Conservation (phyloP, 2,797 vertebrate genomes). For the Hypotaenidia okinawae region DNA sequence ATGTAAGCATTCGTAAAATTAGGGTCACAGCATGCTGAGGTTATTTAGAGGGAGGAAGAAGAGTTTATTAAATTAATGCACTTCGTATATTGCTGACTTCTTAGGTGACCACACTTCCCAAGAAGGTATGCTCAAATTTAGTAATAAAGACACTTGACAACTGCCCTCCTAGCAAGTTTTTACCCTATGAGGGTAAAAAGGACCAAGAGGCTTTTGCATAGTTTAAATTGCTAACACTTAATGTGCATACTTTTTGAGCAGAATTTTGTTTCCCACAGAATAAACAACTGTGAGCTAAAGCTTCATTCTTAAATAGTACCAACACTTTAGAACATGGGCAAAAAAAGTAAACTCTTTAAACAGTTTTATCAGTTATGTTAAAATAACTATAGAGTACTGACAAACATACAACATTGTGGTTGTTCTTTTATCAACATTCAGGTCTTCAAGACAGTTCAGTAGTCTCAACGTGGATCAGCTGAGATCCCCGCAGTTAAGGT, state of each 20-base stretch:
- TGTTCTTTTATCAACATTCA: conserved; percentile 30
- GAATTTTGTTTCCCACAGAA: neutral
- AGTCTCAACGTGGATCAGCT: conserved; percentile 64
- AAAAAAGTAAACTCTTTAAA: conserved; percentile 43
- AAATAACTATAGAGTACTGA: conserved; percentile 2
- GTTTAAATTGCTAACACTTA: conserved; percentile 13
- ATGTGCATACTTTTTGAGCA: neutral
- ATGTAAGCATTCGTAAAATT: neutral
- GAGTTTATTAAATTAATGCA: neutral
- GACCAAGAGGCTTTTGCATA: conserved; percentile 57
- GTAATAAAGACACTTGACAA: neutral
- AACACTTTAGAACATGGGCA: conserved; percentile 19
- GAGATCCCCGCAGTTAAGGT: conserved; percentile 21
- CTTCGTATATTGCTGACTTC: neutral
- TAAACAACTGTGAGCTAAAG: conserved; percentile 33
- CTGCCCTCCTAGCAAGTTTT: conserved; percentile 10
- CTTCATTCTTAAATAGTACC: conserved; percentile 56
- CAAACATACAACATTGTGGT: neutral
- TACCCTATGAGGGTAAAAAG: neutral
- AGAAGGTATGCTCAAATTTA: neutral
- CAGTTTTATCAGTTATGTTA: conserved; percentile 30
- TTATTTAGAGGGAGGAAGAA: neutral
- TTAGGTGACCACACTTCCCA: neutral
- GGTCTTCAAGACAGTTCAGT: conserved; percentile 69
- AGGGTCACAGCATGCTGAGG: neutral